A percentile compares a stretch with the other conserved stretches of the same genome.
phyloP scores from a whole-genome alignment of 2,888 invertebrate genomes.

The Timandra comae region DNA sequence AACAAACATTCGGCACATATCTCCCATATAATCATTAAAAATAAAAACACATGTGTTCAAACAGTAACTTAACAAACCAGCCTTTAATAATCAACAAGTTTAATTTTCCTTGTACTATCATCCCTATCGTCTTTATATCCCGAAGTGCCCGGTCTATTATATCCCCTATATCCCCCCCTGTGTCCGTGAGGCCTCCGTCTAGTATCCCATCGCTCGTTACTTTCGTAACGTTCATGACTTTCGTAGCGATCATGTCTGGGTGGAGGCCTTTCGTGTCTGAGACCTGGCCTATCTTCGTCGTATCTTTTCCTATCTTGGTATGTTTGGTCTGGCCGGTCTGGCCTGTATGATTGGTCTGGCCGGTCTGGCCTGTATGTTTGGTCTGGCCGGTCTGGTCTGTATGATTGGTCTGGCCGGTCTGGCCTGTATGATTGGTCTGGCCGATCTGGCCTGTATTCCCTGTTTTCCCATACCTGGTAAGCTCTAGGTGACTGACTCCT shows the following conservation, averaged over 20 bases:
- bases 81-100: constrained; percentile 60
- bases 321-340: background rate
- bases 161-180: constrained; percentile 41
- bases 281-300: constrained; percentile 10
- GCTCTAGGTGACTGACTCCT: constrained; percentile 20
- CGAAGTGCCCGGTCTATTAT: constrained; percentile 24
- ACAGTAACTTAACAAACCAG: no score
- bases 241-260: constrained; percentile 14
- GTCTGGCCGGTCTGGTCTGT: no score
- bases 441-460: constrained; percentile 29
- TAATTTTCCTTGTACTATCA: constrained; percentile 40
- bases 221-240: constrained; percentile 21
- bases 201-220: constrained; percentile 34
- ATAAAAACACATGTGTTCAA: no score
- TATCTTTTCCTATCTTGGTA: background rate
- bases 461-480: constrained; percentile 22
- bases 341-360: background rate
- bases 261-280: constrained; percentile 15
- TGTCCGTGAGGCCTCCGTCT: constrained; percentile 32
- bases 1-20: no score
- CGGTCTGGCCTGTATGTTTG: background rate
- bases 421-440: no score
- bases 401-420: no score
- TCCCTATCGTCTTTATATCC: constrained; percentile 15
- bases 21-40: no score